Base-by-base conservation (phyloP, 2,797 vertebrate genomes). In the Nannoperca obscura region DNA sequence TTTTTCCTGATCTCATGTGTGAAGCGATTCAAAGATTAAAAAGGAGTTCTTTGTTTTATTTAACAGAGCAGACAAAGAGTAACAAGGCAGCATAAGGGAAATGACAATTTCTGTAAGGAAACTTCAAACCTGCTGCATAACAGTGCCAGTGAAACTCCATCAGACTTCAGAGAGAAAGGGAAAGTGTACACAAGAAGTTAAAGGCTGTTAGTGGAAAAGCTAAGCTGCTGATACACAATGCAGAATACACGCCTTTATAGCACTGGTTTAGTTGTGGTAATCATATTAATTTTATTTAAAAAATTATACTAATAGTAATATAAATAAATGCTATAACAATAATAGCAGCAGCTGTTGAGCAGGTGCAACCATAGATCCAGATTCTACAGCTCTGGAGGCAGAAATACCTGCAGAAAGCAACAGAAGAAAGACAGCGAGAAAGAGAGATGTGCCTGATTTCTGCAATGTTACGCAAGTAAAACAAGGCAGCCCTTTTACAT, bases 11-110 rank as follows among this genome's bases (percentile, higher is more conserved):
- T 57, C 44, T 24, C 3, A 27, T 27, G 36, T 61, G 44, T 27
- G 38, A 55, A 58, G 76, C 0, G 0, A 32, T 47, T 68, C 47
- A 32, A 8, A 61, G 49, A 66, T 62, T 65, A 61, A 76, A 77
- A 72, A 71, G 24, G 38, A 53, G 20, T 60, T 62, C 38, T 78
- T 73, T 74, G 42, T 62, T 61, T 81, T 67, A 67, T 68, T 80
- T 71, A 67, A 71, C 50, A 66, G 57, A 36, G 38, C 17, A 67
- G 64, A 34, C n/a, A 54, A 61, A 76, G 44, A 71, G 20, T 22
- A 73, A 54, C 60, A 67, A 63, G 40, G 69, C 53, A 22, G 49
- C 38, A 38, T 75, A 42, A 58, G 24, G 60, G 47, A 74, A 75
- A 71, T 1, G 6, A 60, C 46, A 59, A 32, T 66, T 78, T 81